These are phyloP conservation scores for Amphipyra berbera DNA, from an alignment of 2,888 invertebrate genomes.

Conservation along the genomic window DNA sequence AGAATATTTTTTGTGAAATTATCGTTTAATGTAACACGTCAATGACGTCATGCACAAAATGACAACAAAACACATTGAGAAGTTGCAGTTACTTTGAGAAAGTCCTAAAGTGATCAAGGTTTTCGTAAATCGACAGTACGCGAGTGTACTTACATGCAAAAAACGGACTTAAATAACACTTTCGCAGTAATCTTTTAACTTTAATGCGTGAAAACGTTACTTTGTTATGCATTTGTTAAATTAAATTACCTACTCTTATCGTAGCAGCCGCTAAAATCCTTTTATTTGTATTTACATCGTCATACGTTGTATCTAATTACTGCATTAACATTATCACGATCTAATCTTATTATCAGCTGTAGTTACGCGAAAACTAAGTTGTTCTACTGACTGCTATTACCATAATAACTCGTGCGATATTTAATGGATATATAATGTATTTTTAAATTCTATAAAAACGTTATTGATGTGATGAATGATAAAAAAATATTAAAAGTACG, in stretches of 20 bases:
- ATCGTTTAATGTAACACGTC: too few species aligned
- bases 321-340: constrained; percentile 58
- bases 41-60: too few species aligned
- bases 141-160: constrained; percentile 26
- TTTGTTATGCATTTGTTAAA: constrained; percentile 32
- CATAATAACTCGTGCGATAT: constrained; percentile 17
- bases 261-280: constrained; percentile 25
- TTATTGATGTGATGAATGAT: constrained; percentile 25
- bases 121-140: not conserved
- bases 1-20: too few species aligned
- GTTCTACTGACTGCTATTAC: constrained; percentile 42
- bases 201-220: constrained; percentile 3
- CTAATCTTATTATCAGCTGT: constrained; percentile 57
- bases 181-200: constrained; percentile 13
- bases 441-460: constrained; percentile 14
- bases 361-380: constrained; percentile 47
- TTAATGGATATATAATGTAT: constrained; percentile 19
- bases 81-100: too few species aligned
- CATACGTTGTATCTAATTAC: constrained; percentile 57
- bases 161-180: constrained; percentile 19
- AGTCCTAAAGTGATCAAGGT: too few species aligned
- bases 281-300: constrained; percentile 54
- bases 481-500: constrained; percentile 22
- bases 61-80: too few species aligned
- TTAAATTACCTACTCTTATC: constrained; percentile 45